Conservation (phyloP, 1,140 invertebrate genomes). For the Aporrectodea caliginosa region DNA sequence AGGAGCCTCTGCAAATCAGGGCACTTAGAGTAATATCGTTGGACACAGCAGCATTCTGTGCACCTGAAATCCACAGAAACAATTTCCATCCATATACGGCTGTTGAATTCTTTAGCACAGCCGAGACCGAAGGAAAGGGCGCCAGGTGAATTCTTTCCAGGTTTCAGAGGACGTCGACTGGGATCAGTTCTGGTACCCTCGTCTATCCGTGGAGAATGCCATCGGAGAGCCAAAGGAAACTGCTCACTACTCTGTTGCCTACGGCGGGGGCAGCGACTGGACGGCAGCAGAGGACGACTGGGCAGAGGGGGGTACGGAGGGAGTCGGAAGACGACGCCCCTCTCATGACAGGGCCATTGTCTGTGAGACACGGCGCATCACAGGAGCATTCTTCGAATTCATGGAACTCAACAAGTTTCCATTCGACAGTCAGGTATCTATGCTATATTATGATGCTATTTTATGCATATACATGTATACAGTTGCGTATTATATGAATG, state of each 20-base stretch:
- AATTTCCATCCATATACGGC: no score
- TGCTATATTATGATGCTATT: not conserved
- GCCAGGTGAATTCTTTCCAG: no score
- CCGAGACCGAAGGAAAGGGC: no score
- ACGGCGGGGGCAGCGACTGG: conserved; percentile 31
- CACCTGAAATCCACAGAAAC: no score
- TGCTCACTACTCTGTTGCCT: conserved; percentile 6
- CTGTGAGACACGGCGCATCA: conserved; percentile 30
- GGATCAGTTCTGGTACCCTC: conserved; percentile 34
- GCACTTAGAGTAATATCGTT: no score
- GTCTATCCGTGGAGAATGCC: conserved; percentile 30
- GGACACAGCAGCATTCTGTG: no score
- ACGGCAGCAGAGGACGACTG: no score
- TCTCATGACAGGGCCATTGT: conserved; percentile 33
- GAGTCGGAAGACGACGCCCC: no score
- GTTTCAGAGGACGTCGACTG: conserved; percentile 23
- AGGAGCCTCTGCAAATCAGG: no score
- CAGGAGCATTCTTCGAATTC: conserved; percentile 36
- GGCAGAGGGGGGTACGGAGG: no score
- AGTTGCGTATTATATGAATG: not conserved
- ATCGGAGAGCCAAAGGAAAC: conserved; percentile 28
- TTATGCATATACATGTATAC: not conserved
- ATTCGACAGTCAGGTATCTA: conserved; percentile 36
- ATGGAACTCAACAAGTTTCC: conserved; percentile 38
- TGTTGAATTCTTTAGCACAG: no score